phyloP scores from a whole-genome alignment of 2,888 invertebrate species.

The Lampropteryx suffumata region DNA sequence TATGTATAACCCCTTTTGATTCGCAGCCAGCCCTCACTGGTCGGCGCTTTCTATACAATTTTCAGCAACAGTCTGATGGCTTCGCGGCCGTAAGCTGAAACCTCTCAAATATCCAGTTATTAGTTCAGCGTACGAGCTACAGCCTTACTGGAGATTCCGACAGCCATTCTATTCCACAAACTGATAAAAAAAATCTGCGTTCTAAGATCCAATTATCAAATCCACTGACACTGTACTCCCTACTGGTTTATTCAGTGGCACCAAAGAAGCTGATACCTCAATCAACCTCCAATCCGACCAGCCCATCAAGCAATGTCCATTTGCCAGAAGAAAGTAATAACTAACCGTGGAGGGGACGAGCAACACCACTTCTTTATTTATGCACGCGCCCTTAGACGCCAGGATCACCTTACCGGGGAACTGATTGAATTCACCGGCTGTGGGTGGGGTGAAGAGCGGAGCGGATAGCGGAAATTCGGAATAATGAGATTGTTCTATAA shows the following conservation, averaged over 20 bases:
- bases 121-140: background rate
- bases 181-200: too few relatives aligned
- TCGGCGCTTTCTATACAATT: slow-evolving; percentile 3
- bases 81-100: slow-evolving; percentile 9
- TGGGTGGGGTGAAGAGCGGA: slow-evolving; percentile 35
- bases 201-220: too few relatives aligned
- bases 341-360: slow-evolving; percentile 45
- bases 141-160: too few relatives aligned
- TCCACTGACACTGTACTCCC: too few relatives aligned
- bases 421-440: slow-evolving; percentile 67
- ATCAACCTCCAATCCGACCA: slow-evolving; percentile 19
- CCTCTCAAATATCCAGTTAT: slow-evolving; percentile 8
- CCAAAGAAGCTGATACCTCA: slow-evolving; percentile 9
- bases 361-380: slow-evolving; percentile 62
- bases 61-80: slow-evolving; percentile 8
- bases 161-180: too few relatives aligned
- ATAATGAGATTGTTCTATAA: too few relatives aligned
- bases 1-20: too few relatives aligned
- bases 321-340: slow-evolving; percentile 37
- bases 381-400: slow-evolving; percentile 62
- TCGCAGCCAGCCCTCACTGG: background rate
- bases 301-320: slow-evolving; percentile 38
- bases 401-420: slow-evolving; percentile 60
- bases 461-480: slow-evolving; percentile 31
- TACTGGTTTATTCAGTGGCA: background rate